These are phyloP conservation scores for Drosophila lacicola DNA, from an alignment of 2,888 invertebrate genomes.

Conservation along the genomic window DNA sequence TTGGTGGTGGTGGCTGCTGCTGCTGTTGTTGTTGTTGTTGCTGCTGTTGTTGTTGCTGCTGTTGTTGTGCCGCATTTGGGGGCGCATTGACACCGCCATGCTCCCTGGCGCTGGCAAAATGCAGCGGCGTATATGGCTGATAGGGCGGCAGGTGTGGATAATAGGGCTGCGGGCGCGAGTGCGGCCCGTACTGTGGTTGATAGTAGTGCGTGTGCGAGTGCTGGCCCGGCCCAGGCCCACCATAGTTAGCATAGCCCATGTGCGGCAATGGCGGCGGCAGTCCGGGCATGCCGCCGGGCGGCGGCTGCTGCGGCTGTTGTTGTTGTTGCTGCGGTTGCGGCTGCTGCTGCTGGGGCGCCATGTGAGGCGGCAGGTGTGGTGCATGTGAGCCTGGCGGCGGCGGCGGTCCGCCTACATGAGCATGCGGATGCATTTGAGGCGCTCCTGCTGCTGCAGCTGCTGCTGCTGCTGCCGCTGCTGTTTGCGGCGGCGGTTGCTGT, in stretches of 20 bases:
- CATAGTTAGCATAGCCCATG: conserved; percentile 83
- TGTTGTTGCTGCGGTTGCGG: conserved; percentile 35
- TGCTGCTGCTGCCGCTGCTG: conserved; percentile 45
- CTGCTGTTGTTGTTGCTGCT: conserved; percentile 50
- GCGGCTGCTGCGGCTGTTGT: conserved; percentile 72
- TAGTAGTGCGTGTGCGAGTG: conserved; percentile 84
- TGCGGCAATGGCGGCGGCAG: conserved; percentile 78
- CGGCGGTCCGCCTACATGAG: conserved; percentile 49
- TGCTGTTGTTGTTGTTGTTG: conserved; percentile 57
- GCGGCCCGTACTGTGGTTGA: conserved; percentile 84
- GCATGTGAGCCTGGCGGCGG: conserved; percentile 82
- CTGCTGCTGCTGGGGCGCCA: conserved; percentile 58
- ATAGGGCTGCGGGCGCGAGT: conserved; percentile 83
- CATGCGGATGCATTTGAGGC: conserved; percentile 84
- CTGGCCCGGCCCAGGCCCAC: conserved; percentile 79
- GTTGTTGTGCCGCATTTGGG: conserved; percentile 76
- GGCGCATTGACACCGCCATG: conserved; percentile 75
- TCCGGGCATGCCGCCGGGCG: conserved; percentile 68
- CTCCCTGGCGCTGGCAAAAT: conserved; percentile 48
- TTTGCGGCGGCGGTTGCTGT: conserved; percentile 74
- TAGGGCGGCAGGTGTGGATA: conserved; percentile 84
- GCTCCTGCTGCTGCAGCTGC: conserved; percentile 6
- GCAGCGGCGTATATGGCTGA: conserved; percentile 78
- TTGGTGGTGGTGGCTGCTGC: conserved; percentile 49
- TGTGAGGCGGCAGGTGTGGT: conserved; percentile 82